Base-by-base conservation (phyloP, 2,888 invertebrate species). In the Pseudanteris insignis region DNA sequence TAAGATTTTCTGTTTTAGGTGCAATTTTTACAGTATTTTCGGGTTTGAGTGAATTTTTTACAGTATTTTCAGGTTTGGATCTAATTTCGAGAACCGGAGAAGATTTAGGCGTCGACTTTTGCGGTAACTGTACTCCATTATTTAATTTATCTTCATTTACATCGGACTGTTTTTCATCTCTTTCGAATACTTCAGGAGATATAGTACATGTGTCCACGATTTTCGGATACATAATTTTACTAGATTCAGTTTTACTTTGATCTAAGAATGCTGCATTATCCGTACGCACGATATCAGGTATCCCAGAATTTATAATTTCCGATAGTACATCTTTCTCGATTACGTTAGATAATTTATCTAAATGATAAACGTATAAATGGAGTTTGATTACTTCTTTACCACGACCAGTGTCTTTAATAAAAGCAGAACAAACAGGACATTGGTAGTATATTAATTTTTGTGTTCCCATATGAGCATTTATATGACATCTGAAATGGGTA, bases 121-220 rank as follows among this genome's bases (percentile, higher is more conserved):
- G n/a, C n/a, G n/a, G n/a, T n/a, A n/a, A n/a, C n/a, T n/a, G n/a
- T n/a, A n/a, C n/a, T n/a, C n/a, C n/a, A n/a, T n/a, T n/a, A n/a
- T n/a, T n/a, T n/a, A n/a, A 6, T 18, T 18, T 18, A 4, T 18
- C 18, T 3, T 4, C 6, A 3, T 6, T 6, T 18, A 10, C 9
- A 29, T 44, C 38, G 2, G 53, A 29, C 10, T 40, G 37, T 4
- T 50, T 51, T n/a, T 55, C 51, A 18, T 25, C 44, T 5, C 29
- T 50, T 8, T 74, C 74, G 11, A 76, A 76, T 4, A 64, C 6
- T 4, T 18, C 18, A 3, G 18, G 64, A 1, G 72, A 55, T 10
- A 76, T 75, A 0, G 74, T 75, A 18, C 69, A 63, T 5, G 74
- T 54, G 44, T 70, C 70, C 2, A 76, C 53, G 7, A 77, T 76